phyloP scores from a whole-genome alignment of 2,888 invertebrate genomes.

The Drosophila nr. perissopoda region DNA sequence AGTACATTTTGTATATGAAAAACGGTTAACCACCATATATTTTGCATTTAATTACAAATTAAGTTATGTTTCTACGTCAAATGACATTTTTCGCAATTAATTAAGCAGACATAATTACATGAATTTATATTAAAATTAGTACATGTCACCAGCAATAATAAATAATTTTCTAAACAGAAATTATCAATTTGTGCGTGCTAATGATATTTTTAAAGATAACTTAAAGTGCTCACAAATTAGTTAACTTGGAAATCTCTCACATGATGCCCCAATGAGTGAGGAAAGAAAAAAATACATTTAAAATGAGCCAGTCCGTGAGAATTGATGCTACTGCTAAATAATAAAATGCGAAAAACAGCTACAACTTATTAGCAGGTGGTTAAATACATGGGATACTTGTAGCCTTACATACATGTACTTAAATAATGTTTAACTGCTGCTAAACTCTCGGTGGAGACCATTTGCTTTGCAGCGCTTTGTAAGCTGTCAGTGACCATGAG shows the following conservation, averaged over 20 bases:
- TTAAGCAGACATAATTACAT: background rate
- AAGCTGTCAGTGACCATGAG: slow-evolving; percentile 57
- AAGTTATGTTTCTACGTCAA: background rate
- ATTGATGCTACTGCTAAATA: background rate
- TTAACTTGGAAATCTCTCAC: background rate
- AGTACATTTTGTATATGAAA: background rate
- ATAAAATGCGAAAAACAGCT: background rate
- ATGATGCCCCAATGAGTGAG: no score
- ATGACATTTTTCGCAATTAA: background rate
- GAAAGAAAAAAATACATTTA: background rate
- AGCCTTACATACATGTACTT: background rate
- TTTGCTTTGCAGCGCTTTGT: slow-evolving; percentile 43
- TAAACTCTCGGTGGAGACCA: slow-evolving; percentile 22
- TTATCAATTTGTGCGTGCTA: background rate
- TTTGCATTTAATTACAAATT: background rate
- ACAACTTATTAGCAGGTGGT: background rate
- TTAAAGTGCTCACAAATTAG: background rate
- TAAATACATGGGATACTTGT: slow-evolving; percentile 3
- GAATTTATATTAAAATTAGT: background rate
- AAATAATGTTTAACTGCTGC: slow-evolving; percentile 6
- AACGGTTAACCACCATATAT: background rate
- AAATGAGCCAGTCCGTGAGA: background rate
- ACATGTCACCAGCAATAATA: background rate
- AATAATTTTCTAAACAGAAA: background rate
- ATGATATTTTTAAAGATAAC: background rate